Evolutionary conservation across 1,140 invertebrate species (phyloP).

Genomic region (Mycetomoellerius zeteki): DNA sequence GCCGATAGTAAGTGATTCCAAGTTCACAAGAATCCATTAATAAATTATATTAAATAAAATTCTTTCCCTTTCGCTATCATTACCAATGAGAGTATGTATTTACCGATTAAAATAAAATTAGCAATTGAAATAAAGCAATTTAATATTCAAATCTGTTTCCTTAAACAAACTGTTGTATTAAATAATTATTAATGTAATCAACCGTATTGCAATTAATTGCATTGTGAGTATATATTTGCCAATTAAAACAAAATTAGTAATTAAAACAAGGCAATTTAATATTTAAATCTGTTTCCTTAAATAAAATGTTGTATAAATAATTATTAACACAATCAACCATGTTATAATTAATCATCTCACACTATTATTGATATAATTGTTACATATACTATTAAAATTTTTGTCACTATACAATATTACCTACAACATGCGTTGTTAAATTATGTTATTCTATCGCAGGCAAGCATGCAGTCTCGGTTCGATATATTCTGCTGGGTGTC

Average conservation of each 20-base stretch:
- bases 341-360: not conserved
- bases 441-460: not conserved
- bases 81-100: not conserved
- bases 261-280: not conserved
- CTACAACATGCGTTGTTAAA: not conserved
- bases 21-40: conserved; percentile 19
- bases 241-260: conserved; percentile 19
- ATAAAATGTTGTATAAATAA: not conserved
- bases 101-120: conserved; percentile 17
- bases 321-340: not conserved
- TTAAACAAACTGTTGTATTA: not conserved
- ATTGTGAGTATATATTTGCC: not conserved
- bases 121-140: not conserved
- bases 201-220: not conserved
- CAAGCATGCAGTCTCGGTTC: conserved; percentile 15
- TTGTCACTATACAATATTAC: not conserved
- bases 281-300: conserved; percentile 12
- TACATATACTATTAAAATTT: not conserved
- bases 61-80: not conserved
- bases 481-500: conserved; percentile 62
- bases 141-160: conserved; percentile 9
- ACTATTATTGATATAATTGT: not conserved
- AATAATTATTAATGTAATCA: not conserved
- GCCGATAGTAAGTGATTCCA: not conserved
- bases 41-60: conserved; percentile 3